A percentile compares a stretch with the other conserved stretches of the same genome.
These are phyloP conservation scores for Alloscopus bannaensis DNA, from an alignment of 2,888 invertebrate genomes.

Conservation along the genomic window DNA sequence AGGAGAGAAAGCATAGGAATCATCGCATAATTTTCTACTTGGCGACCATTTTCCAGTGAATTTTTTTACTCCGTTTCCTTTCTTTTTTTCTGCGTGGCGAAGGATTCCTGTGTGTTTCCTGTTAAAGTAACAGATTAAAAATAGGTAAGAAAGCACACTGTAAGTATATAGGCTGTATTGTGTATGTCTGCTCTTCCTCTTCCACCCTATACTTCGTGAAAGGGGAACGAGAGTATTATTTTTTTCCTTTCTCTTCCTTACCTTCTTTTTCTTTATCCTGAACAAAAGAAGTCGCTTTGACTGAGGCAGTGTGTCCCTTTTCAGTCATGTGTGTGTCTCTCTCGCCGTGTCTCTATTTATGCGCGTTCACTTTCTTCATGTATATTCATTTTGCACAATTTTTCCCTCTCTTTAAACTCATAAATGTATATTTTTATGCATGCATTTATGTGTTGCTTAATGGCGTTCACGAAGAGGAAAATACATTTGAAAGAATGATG, in stretches of 20 bases:
- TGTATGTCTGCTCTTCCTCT: no score
- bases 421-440: constrained; percentile 41
- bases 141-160: no score
- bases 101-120: neutral
- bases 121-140: no score
- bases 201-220: neutral
- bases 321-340: neutral
- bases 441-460: constrained; percentile 38
- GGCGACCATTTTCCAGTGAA: constrained; percentile 65
- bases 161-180: no score
- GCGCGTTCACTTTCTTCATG: no score
- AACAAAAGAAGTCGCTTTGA: neutral
- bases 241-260: constrained; percentile 17
- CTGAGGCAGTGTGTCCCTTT: constrained; percentile 33
- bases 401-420: constrained; percentile 39
- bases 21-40: constrained; percentile 73
- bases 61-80: constrained; percentile 19
- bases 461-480: neutral
- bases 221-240: constrained; percentile 1
- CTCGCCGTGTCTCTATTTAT: neutral
- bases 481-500: constrained; percentile 4
- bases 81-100: neutral
- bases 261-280: constrained; percentile 4
- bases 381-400: constrained; percentile 15
- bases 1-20: constrained; percentile 66